These are phyloP conservation scores for Cataglyphis rosenhaueri DNA, from an alignment of 2,888 invertebrate genomes.

Conservation along the genomic window DNA sequence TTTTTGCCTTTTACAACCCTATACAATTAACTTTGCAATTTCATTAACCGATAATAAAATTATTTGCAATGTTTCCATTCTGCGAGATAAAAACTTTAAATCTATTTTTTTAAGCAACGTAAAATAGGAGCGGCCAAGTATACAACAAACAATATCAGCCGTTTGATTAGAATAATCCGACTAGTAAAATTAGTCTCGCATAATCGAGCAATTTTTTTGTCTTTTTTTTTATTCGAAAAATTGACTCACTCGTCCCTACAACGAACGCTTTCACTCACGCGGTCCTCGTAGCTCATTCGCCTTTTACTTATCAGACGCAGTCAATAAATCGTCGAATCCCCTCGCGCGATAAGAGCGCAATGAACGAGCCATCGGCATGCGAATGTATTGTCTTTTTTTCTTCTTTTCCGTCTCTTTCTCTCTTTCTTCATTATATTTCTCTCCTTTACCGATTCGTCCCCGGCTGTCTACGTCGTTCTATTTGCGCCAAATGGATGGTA, in stretches of 20 bases:
- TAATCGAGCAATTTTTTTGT: conserved; percentile 57
- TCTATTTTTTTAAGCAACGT: conserved; percentile 4
- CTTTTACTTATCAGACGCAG: conserved; percentile 48
- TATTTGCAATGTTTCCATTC: not conserved
- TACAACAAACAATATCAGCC: not conserved
- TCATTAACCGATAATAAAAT: conserved; percentile 26
- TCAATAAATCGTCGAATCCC: conserved; percentile 70
- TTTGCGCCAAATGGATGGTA: conserved; percentile 3
- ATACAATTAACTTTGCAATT: not conserved
- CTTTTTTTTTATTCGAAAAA: conserved; percentile 32
- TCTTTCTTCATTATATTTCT: not conserved
- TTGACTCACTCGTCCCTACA: conserved; percentile 22
- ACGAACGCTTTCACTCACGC: conserved; percentile 44
- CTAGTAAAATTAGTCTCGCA: not conserved
- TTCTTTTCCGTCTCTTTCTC: not conserved
- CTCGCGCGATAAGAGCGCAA: conserved; percentile 60
- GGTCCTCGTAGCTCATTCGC: conserved; percentile 48
- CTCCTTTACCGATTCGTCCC: conserved; percentile 14
- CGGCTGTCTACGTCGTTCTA: conserved; percentile 13
- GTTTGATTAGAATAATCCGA: conserved; percentile 36
- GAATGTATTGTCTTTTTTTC: conserved; percentile 43
- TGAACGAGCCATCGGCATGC: conserved; percentile 64
- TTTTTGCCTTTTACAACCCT: not conserved
- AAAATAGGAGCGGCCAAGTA: not conserved
- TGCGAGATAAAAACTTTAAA: conserved; percentile 25